Conservation (phyloP, 2,888 invertebrate genomes). For the Danaus chrysippus region DNA sequence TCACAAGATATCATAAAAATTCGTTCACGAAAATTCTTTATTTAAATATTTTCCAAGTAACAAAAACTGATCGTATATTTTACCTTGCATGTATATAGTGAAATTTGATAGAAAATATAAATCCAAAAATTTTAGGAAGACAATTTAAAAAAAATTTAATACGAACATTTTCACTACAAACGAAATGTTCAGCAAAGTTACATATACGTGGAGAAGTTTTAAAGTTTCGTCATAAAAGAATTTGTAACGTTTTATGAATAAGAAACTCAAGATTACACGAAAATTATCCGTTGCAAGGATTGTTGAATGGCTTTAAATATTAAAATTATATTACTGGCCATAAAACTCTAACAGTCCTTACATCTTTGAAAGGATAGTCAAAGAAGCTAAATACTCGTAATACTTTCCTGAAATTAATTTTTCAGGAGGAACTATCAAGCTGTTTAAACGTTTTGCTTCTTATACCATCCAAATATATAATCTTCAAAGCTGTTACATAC, state of each 20-base stretch:
- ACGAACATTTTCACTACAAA: no score
- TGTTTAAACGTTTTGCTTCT: not conserved
- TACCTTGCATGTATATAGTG: no score
- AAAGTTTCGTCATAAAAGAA: slow-evolving; percentile 61
- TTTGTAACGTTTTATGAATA: slow-evolving; percentile 62
- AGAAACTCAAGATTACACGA: slow-evolving; percentile 25
- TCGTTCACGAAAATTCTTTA: no score
- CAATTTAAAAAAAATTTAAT: no score
- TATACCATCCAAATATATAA: not conserved
- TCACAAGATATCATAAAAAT: no score
- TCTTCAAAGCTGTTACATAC: not conserved
- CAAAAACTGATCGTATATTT: no score
- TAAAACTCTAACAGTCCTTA: slow-evolving; percentile 10
- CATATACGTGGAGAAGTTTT: slow-evolving; percentile 13
- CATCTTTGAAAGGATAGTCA: not conserved
- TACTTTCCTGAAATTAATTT: not conserved
- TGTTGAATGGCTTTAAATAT: slow-evolving; percentile 20
- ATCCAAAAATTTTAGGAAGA: no score
- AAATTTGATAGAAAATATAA: no score
- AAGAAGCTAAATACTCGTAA: not conserved
- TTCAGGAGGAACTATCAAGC: not conserved
- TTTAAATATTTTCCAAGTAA: no score
- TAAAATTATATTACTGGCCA: slow-evolving; percentile 24
- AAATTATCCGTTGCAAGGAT: slow-evolving; percentile 24
- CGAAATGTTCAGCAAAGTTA: no score